These are phyloP conservation scores for Ctenicera cuprea DNA, from an alignment of 2,888 invertebrate genomes.

Conservation along the genomic window DNA sequence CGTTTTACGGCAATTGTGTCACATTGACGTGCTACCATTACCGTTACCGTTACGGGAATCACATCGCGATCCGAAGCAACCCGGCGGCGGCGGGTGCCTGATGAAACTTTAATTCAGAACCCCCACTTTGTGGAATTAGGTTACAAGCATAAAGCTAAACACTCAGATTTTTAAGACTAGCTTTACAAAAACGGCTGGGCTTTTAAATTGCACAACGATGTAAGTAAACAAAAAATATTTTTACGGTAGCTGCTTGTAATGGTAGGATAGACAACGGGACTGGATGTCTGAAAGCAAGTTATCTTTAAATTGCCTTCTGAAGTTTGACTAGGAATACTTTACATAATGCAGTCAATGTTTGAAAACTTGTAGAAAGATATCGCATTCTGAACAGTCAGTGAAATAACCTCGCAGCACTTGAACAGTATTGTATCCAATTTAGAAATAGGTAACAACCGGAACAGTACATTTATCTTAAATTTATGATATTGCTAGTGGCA, in stretches of 20 bases:
- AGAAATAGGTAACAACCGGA: slow-evolving; percentile 19
- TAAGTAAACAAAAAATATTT: background rate
- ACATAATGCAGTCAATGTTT: slow-evolving; percentile 1
- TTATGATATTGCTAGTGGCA: slow-evolving; percentile 29
- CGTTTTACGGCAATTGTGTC: slow-evolving; percentile 44
- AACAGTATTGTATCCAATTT: slow-evolving; percentile 26
- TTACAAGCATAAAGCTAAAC: slow-evolving; percentile 25
- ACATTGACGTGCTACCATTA: slow-evolving; percentile 40
- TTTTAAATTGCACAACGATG: background rate
- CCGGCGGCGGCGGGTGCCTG: slow-evolving; percentile 27
- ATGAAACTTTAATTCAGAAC: slow-evolving; percentile 41
- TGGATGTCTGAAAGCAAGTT: background rate
- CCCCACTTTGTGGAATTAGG: slow-evolving; percentile 34
- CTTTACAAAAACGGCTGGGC: too few species aligned
- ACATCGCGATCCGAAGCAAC: slow-evolving; percentile 31
- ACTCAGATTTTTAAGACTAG: slow-evolving; percentile 17
- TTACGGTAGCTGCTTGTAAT: too few species aligned
- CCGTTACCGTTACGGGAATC: slow-evolving; percentile 35
- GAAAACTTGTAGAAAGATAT: slow-evolving; percentile 8
- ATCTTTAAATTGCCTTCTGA: slow-evolving; percentile 6
- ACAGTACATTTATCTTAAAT: slow-evolving; percentile 31
- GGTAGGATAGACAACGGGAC: background rate
- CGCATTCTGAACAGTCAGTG: background rate
- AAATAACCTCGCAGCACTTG: slow-evolving; percentile 6
- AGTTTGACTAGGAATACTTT: slow-evolving; percentile 5